Evolutionary conservation across 2,113 vertebrate genomes (phyloP).

Genomic region (Condylura cristata): DNA sequence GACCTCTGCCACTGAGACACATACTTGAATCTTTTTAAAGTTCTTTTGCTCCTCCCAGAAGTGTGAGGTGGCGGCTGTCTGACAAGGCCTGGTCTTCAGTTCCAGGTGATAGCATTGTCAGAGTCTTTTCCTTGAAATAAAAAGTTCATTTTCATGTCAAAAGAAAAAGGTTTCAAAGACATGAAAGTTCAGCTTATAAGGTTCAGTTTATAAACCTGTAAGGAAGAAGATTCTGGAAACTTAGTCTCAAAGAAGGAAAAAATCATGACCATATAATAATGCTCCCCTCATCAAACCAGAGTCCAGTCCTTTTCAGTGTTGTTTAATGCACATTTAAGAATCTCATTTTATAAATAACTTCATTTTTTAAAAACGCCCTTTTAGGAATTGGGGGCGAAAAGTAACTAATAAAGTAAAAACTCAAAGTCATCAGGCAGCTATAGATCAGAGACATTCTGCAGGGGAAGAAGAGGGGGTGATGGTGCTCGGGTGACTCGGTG

Average conservation of each 20-base stretch:
- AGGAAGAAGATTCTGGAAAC: slow-evolving; percentile 23
- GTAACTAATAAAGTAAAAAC: too few species aligned
- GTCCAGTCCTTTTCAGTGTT: slow-evolving; percentile 48
- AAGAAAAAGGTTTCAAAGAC: slow-evolving; percentile 35
- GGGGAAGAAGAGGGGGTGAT: too few species aligned
- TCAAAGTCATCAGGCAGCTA: too few species aligned
- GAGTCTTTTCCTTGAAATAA: slow-evolving; percentile 21
- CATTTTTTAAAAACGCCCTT: not conserved
- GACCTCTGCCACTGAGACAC: fast-evolving
- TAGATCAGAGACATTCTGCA: too few species aligned
- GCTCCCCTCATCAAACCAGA: slow-evolving; percentile 2
- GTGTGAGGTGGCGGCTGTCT: not conserved
- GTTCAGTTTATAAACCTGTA: not conserved
- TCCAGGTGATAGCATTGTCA: not conserved
- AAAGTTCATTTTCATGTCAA: slow-evolving; percentile 40
- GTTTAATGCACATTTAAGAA: slow-evolving; percentile 31
- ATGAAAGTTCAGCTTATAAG: not conserved
- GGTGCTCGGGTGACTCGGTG: too few species aligned
- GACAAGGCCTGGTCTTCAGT: not conserved
- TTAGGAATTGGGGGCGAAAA: too few species aligned
- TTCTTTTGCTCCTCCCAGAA: slow-evolving; percentile 25
- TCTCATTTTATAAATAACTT: slow-evolving; percentile 51
- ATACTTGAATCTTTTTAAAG: slow-evolving; percentile 3
- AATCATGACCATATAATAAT: slow-evolving; percentile 26
- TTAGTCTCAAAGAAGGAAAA: slow-evolving; percentile 27